A percentile compares a stretch with the other conserved stretches of the same genome.
phyloP scores from a whole-genome alignment of 2,113 vertebrate species.

The Australoheros scitulus region DNA sequence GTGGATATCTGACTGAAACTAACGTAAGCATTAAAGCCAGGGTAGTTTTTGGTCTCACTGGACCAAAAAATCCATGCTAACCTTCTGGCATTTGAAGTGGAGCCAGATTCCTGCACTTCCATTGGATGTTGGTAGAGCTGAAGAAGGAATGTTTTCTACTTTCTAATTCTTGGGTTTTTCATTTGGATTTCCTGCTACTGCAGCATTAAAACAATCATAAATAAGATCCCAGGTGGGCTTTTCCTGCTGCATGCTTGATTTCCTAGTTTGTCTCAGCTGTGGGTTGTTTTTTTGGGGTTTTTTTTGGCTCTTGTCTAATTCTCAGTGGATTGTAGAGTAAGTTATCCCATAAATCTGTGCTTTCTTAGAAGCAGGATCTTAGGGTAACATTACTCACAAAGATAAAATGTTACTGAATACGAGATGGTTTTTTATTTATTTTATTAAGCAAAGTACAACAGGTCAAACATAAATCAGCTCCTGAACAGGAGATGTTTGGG shows the following conservation, averaged over 20 bases:
- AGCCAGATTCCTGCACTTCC: background rate
- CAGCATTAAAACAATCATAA: background rate
- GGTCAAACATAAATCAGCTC: background rate
- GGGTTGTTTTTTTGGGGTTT: background rate
- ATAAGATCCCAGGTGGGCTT: accelerated
- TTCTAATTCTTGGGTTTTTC: background rate
- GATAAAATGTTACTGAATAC: background rate
- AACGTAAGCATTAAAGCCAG: background rate
- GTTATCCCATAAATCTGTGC: background rate
- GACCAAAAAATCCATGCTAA: background rate
- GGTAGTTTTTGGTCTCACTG: background rate
- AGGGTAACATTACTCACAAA: background rate
- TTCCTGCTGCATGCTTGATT: background rate
- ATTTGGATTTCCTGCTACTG: accelerated
- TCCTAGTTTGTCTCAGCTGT: background rate
- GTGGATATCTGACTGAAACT: background rate
- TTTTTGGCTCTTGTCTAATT: background rate
- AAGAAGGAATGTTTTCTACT: too few species aligned
- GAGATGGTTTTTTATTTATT: background rate
- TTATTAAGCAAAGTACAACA: background rate
- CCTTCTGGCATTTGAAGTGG: background rate
- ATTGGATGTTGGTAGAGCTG: background rate
- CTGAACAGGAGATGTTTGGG: background rate
- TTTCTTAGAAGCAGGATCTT: background rate
- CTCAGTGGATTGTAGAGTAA: background rate